Base-by-base conservation (phyloP, 2,797 vertebrate genomes). In the Acipenser transmontanus region DNA sequence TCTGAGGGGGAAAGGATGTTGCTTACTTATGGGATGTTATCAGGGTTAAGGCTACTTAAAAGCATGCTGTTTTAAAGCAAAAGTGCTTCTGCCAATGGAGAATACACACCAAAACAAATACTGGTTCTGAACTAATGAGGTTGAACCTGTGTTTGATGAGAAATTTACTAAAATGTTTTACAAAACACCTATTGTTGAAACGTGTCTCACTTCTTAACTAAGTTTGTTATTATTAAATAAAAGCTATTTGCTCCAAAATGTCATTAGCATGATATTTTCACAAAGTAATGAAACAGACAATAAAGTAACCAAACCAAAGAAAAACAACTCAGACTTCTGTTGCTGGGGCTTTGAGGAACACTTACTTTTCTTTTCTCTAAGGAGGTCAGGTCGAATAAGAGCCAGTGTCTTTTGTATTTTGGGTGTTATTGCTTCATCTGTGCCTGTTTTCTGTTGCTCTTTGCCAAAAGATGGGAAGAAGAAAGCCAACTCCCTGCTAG, bases 401-500 rank as follows among this genome's bases (percentile, higher is more conserved):
- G 84, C 85, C 71, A 91, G 56, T 12, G 82, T 87, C 62, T 17
- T 86, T 77, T 84, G 49, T 8, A 65, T 47, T 17, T 14, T 50
- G 14, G 64, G 14, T 47, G 57, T 50, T 8, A 14, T 62, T 11
- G 20, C 62, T 20, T 14, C 47, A 14, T 57, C 63, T 34, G 7
- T 59, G 50, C 10, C 82, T 64, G n/a, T 50, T 34, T 61, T 73
- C n/a, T 67, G 64, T 50, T 34, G 17, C 14, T 34, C 50, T 12
- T 64, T 20, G 69, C 64, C 14, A 73, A 84, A 83, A 71, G 80
- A 65, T 7, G 88, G 86, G 14, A 89, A 90, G 67, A 89, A 87
- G 59, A 82, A 78, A 6, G 78, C 81, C 17, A 89, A 76, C n/a
- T 85, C 71, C 65, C 75, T 80, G 69, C 78, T 78, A 59, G 84